Percentiles rank a stretch among this genome's conserved stretches.
phyloP scores from a whole-genome alignment of 2,797 vertebrate genomes.

The Hylomyscus alleni region DNA sequence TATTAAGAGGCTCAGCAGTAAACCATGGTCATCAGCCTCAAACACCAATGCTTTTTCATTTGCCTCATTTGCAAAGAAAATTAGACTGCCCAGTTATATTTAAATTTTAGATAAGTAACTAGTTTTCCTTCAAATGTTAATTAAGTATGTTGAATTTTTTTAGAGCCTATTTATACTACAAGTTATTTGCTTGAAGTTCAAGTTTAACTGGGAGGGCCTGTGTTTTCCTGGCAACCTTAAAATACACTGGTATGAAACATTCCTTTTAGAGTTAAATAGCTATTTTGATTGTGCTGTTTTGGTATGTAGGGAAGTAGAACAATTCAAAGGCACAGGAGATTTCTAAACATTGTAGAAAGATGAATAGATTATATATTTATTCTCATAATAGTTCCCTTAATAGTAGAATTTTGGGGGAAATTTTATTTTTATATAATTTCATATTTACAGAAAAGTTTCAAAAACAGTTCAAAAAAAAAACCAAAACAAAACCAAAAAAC shows the following conservation, averaged over 20 bases:
- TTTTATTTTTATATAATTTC: constrained; percentile 82
- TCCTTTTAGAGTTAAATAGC: constrained; percentile 59
- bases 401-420: constrained; percentile 61
- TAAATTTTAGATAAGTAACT: constrained; percentile 70
- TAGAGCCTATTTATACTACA: constrained; percentile 60
- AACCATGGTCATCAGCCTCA: constrained; percentile 36
- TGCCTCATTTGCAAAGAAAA: constrained; percentile 57
- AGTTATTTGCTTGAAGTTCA: constrained; percentile 69
- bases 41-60: constrained; percentile 31
- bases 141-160: constrained; percentile 55
- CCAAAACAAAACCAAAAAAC: too few species aligned
- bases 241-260: constrained; percentile 56
- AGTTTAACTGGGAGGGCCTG: constrained; percentile 56
- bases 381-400: constrained; percentile 70
- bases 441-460: constrained; percentile 70
- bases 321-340: constrained; percentile 65
- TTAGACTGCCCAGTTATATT: constrained; percentile 48
- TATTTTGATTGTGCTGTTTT: constrained; percentile 70
- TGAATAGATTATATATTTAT: constrained; percentile 79
- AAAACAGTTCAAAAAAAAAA: constrained; percentile 54
- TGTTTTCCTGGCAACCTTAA: constrained; percentile 57
- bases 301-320: constrained; percentile 45
- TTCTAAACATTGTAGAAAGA: constrained; percentile 71
- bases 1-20: constrained; percentile 32
- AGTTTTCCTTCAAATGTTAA: constrained; percentile 21